Base-by-base conservation (phyloP, 2,797 vertebrate genomes). In the Capromys pilorides region DNA sequence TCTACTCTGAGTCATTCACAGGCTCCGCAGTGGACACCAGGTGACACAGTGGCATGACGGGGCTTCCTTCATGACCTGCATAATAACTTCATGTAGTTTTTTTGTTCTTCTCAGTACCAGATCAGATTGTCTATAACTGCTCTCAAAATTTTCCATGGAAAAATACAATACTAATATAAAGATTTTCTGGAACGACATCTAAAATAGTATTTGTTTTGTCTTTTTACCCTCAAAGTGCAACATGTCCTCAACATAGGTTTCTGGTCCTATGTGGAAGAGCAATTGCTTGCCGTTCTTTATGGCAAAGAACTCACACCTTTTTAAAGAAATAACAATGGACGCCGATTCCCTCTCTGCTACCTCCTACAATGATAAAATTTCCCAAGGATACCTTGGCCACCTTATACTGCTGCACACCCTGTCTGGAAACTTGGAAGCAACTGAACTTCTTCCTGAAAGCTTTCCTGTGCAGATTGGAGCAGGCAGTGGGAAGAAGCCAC, bases 391-490 rank as follows among this genome's bases (percentile, higher is more conserved):
- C 69, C 81, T 97, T 96, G 93, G 88, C 92, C 94, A 92, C 92
- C 95, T 96, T 95, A 89, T 80, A 95, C 36, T 86, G 96, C 28
- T 85, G 96, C 95, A 97, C 95, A 96, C 91, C 96, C 39, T 83
- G 0, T 90, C 88, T 97, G 86, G 95, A 96, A 97, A 64, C 71
- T 66, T 96, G 18, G 77, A 96, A 95, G 19, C 67, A 95, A 96
- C 79, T 94, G 82, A 96, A 95, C 14, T 41, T 94, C 2, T 12
- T 89, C 96, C 80, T 96, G 54, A 98, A 98, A 96, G 79, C 71
- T 96, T 64, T 88, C 67, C 31, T 95, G 2, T 36, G 86, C 31
- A 91, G 71, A 95, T 81, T 39, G 6, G 0, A 10, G 89, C 93
- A 41, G 4, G 71, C 97, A 67, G 87, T 78, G 97, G 91, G 71